Percentiles rank a stretch among this genome's conserved stretches.
These are phyloP conservation scores for Brenthis hecate DNA, from an alignment of 2,888 invertebrate genomes.

Conservation along the genomic window DNA sequence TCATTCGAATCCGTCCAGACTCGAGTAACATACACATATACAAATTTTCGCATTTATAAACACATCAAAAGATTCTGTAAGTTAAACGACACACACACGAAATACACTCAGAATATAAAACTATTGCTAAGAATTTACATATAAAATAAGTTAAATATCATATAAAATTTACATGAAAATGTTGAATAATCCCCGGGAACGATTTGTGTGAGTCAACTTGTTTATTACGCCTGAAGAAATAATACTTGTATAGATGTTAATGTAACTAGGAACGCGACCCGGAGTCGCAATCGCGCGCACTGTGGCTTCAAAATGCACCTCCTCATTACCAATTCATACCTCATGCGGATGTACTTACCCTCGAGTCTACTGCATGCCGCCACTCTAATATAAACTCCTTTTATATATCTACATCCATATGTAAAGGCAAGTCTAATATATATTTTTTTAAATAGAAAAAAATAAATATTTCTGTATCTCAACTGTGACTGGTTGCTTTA, in stretches of 20 bases:
- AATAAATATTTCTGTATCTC: no score
- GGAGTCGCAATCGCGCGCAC: conserved; percentile 44
- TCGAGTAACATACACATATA: no score
- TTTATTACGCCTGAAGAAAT: conserved; percentile 38
- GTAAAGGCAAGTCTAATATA: background rate
- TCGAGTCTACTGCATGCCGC: conserved; percentile 49
- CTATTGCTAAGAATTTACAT: background rate
- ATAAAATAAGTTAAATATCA: background rate
- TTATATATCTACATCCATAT: conserved; percentile 9
- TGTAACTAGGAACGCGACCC: conserved; percentile 42
- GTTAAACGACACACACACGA: no score
- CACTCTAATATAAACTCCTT: conserved; percentile 46
- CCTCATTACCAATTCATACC: conserved; percentile 66
- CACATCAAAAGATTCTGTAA: no score
- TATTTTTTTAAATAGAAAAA: no score
- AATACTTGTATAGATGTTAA: conserved; percentile 43
- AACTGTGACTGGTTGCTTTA: no score
- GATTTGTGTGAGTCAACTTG: conserved; percentile 9
- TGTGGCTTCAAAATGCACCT: conserved; percentile 57
- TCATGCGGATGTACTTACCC: conserved; percentile 49
- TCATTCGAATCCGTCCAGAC: no score
- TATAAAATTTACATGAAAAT: background rate
- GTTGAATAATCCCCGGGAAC: background rate
- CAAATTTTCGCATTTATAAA: no score
- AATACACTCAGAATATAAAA: no score